phyloP scores from a whole-genome alignment of 1,140 invertebrate species.

The Hylaeus anthracinus region DNA sequence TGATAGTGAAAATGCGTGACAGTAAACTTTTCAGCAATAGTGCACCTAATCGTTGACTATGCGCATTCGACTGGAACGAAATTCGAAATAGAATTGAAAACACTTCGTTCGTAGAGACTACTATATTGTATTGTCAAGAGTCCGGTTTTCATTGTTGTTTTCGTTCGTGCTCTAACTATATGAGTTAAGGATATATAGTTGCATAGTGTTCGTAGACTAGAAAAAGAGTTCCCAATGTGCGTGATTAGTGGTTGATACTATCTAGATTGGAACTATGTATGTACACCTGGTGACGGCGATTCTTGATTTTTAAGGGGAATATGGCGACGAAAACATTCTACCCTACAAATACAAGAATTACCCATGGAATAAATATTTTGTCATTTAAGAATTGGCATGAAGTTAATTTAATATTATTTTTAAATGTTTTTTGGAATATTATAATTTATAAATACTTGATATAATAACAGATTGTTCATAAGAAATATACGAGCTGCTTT shows the following conservation, averaged over 20 bases:
- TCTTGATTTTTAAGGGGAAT: no score
- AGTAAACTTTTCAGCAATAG: background rate
- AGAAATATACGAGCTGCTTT: no score
- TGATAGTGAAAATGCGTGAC: background rate
- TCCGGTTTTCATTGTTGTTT: background rate
- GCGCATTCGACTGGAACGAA: conserved; percentile 1
- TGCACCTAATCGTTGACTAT: background rate
- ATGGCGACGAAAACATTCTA: no score
- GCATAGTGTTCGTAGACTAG: background rate
- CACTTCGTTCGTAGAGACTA: background rate
- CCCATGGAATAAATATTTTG: no score
- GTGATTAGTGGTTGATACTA: background rate
- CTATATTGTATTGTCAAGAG: conserved; percentile 5
- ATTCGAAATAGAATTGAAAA: background rate
- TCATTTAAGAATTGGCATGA: no score
- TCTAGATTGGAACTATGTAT: background rate
- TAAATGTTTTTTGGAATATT: no score
- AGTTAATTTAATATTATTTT: no score
- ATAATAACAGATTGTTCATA: no score
- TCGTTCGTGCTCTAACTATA: background rate
- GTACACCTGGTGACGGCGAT: background rate
- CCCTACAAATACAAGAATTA: no score
- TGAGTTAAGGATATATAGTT: background rate
- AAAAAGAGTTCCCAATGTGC: background rate
- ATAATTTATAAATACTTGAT: no score